Conservation (phyloP, 2,113 vertebrate genomes). For the Podarcis raffonei region DNA sequence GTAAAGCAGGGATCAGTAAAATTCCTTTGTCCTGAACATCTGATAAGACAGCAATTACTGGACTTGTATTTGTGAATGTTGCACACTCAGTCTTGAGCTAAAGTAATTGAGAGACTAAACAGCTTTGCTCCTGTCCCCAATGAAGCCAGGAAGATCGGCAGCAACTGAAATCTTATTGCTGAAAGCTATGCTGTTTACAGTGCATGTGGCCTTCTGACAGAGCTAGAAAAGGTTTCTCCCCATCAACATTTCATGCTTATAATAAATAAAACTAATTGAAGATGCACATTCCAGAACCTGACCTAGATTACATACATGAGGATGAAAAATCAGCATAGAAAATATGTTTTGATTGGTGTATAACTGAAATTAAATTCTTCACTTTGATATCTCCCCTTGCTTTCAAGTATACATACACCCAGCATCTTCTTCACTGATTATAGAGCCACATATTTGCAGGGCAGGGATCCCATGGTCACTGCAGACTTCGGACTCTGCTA, state of each 20-base stretch:
- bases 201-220: neutral
- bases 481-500: neutral
- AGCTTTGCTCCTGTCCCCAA: neutral
- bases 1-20: neutral
- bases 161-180: neutral
- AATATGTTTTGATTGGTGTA: neutral
- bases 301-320: neutral
- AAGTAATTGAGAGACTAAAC: neutral
- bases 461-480: neutral
- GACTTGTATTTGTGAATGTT: neutral
- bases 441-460: neutral
- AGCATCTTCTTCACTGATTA: neutral
- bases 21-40: constrained; percentile 15
- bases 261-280: neutral
- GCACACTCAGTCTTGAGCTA: neutral
- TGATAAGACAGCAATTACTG: neutral
- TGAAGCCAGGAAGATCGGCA: neutral
- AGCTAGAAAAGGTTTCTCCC: neutral
- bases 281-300: neutral
- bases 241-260: neutral
- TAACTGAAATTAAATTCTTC: neutral
- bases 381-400: neutral
- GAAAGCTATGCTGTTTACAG: neutral
- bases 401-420: no score
- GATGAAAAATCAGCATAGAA: neutral